Percentiles rank a stretch among this genome's conserved stretches.
phyloP scores from a whole-genome alignment of 2,113 vertebrate species.

The Rhipidura dahli region DNA sequence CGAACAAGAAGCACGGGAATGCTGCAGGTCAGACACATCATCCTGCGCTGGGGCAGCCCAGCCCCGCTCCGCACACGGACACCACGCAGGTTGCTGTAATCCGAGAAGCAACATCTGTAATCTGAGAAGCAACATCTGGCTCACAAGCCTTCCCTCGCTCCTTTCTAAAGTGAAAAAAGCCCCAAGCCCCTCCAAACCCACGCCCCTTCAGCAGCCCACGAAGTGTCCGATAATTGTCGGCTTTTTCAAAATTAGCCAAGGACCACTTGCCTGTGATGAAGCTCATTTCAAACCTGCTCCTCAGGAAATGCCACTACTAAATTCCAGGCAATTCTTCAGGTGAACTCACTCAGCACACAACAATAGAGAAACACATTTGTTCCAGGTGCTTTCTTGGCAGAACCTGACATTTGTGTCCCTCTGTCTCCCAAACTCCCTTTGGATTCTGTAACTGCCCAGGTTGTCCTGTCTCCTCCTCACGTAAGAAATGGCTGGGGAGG shows the following conservation, averaged over 20 bases:
- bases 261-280: not conserved
- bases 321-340: not conserved
- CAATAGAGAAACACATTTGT: constrained; percentile 23
- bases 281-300: constrained; percentile 27
- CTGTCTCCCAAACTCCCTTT: not conserved
- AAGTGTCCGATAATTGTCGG: not conserved
- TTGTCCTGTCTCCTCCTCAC: not conserved
- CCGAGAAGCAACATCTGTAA: constrained; percentile 39
- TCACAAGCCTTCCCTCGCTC: not conserved
- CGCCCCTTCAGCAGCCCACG: not conserved
- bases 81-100: not conserved
- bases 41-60: not conserved
- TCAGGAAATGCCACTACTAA: constrained; percentile 24
- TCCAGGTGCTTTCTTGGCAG: constrained; percentile 19
- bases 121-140: constrained; percentile 29
- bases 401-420: not conserved
- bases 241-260: not conserved
- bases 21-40: not conserved
- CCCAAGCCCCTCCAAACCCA: not conserved
- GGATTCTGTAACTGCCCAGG: not conserved
- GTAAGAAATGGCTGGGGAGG: not conserved
- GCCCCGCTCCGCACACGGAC: not conserved
- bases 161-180: not conserved
- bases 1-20: not conserved
- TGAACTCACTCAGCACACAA: not conserved